Conservation (phyloP, 2,113 vertebrate genomes). For the Dipodomys stephensi region DNA sequence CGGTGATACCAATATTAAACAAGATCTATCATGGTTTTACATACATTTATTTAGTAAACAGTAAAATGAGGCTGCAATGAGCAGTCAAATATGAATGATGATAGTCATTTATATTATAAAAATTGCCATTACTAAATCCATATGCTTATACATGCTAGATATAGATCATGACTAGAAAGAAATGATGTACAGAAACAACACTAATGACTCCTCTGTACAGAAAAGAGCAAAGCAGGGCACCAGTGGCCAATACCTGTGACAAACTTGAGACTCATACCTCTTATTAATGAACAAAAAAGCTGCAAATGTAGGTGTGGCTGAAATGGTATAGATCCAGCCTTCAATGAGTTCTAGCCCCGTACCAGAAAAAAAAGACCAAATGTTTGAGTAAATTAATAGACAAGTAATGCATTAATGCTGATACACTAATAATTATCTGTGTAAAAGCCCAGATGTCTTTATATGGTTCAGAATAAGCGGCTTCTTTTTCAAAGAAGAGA, state of each 20-base stretch:
- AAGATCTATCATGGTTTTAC: not conserved
- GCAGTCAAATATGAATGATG: not conserved
- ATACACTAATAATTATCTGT: not conserved
- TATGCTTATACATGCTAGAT: not conserved
- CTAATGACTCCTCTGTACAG: not conserved
- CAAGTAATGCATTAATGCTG: not conserved
- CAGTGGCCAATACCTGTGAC: too few relatives aligned
- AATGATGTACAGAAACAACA: not conserved
- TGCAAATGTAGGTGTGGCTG: too few relatives aligned
- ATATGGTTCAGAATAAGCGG: not conserved
- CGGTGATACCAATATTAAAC: not conserved
- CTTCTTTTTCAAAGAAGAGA: not conserved
- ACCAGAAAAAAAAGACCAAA: too few relatives aligned
- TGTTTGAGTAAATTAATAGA: not conserved
- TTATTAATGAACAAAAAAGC: too few relatives aligned
- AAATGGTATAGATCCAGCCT: too few relatives aligned
- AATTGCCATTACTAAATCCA: not conserved
- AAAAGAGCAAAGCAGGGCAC: not conserved
- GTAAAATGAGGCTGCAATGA: not conserved
- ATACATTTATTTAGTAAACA: not conserved
- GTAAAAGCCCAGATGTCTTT: not conserved
- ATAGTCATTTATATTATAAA: not conserved
- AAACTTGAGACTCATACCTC: too few relatives aligned
- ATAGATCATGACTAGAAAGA: not conserved
- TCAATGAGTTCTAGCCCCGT: too few relatives aligned